These are phyloP conservation scores for Lathamus discolor DNA, from an alignment of 2,113 vertebrate genomes.

Conservation along the genomic window DNA sequence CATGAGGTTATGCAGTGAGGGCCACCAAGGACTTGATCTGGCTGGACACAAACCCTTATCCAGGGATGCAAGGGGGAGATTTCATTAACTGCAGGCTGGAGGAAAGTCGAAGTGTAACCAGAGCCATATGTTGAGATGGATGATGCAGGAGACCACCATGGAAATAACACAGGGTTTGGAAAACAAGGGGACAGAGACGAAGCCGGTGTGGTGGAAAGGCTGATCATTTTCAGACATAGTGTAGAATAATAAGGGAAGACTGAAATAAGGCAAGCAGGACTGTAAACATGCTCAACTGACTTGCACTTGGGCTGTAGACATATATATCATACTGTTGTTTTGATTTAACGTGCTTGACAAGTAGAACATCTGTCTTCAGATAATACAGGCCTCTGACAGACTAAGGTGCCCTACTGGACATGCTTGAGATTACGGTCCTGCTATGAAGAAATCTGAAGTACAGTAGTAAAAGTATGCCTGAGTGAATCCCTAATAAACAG, in stretches of 20 bases:
- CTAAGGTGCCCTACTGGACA: not conserved
- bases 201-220: not conserved
- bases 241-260: not conserved
- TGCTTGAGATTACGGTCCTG: not conserved
- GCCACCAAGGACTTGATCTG: not conserved
- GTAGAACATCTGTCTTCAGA: not conserved
- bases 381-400: not conserved
- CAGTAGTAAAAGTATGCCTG: not conserved
- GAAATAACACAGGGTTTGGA: not conserved
- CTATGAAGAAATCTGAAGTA: not conserved
- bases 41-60: not conserved
- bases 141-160: not conserved
- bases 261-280: not conserved
- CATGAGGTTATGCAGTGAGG: not conserved
- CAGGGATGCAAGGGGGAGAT: not conserved
- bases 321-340: not conserved
- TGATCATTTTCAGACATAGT: not conserved
- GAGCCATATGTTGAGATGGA: not conserved
- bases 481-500: not conserved
- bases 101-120: not conserved
- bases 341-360: not conserved
- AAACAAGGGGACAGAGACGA: not conserved
- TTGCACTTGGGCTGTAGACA: not conserved
- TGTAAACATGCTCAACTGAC: not conserved
- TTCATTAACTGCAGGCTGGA: not conserved